Evolutionary conservation across 2,113 vertebrate species (phyloP), one percentile per base, ranked within the genome.

Genomic region (Pseudopipra pipra): DNA sequence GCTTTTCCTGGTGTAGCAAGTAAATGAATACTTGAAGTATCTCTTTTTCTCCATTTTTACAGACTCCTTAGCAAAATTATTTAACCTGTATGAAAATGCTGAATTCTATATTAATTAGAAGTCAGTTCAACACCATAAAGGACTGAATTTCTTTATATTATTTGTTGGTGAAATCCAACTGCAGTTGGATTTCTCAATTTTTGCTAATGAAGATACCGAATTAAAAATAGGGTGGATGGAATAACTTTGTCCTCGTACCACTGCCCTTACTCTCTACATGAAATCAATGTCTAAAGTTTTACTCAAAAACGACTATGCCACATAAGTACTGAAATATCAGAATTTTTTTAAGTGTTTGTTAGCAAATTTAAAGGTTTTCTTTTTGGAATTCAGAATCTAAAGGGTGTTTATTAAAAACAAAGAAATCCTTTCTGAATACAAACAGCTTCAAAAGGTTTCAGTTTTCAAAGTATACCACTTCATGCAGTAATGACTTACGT

Each of bases 401-500:
- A 91, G 30, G 12, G 6, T 2, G 15, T 24, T 59, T 51, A 66
- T 66, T 62, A 18, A 86, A 93, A 70, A 13, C 1, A 68, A 74
- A 65, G 5, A 58, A 66, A 11, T 77, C 13, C 6, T 47, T 83
- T 76, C 37, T 67, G 15, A 74, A 77, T 14, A 83, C 37, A 46
- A 74, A 30, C 8, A 62, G 47, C 3, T 22, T 49, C 19, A n/a
- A 65, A 43, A 51, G 4, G 18, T 61, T 59, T 84, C 15, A 14
- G 7, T 18, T 92, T 95, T 41, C 51, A 15, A 41, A 52, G 19
- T 5, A 44, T 1, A 16, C 24, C 39, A 25, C 47, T 68, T 78
- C 27, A 41, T 30, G 27, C 4, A 8, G 25, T 1, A 16, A 49
- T 21, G 80, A 95, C 99, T 97, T 98, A 99, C 99, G 98, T 98